Evolutionary conservation across 1,140 invertebrate species (phyloP).

Genomic region (Bilobella aurantiaca): DNA sequence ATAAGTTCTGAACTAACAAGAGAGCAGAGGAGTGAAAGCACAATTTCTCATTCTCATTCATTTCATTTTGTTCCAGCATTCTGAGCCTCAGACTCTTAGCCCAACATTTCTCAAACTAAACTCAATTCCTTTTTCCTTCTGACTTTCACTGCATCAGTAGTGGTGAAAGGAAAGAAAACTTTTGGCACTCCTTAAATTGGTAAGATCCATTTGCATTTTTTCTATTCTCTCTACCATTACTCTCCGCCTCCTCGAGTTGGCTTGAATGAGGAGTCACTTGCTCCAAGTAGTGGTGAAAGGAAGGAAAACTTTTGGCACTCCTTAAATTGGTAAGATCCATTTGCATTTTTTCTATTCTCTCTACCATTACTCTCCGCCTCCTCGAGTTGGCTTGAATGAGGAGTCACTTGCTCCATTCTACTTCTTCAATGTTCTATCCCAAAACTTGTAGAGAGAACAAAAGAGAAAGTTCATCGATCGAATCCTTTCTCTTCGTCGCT

Average conservation of each 20-base stretch:
- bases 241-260: no score
- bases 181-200: constrained; percentile 35
- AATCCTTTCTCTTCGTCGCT: constrained; percentile 9
- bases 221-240: no score
- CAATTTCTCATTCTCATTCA: constrained; percentile 7
- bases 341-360: constrained; percentile 31
- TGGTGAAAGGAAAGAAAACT: no score
- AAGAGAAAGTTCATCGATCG: constrained; percentile 18
- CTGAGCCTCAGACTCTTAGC: no score
- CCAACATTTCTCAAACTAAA: not conserved
- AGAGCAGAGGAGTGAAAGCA: not conserved
- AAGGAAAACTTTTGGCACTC: constrained; percentile 33
- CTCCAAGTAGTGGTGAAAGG: no score
- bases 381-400: no score
- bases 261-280: not conserved
- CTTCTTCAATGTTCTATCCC: constrained; percentile 5
- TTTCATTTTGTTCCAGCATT: not conserved
- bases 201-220: constrained; percentile 35
- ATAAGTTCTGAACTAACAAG: not conserved
- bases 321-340: constrained; percentile 34
- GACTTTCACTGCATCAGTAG: no score
- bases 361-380: no score
- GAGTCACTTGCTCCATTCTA: constrained; percentile 1
- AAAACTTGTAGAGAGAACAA: constrained; percentile 19
- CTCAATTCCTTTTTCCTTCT: not conserved